phyloP scores from a whole-genome alignment of 2,113 vertebrate genomes.

The Cyanoderma ruficeps region DNA sequence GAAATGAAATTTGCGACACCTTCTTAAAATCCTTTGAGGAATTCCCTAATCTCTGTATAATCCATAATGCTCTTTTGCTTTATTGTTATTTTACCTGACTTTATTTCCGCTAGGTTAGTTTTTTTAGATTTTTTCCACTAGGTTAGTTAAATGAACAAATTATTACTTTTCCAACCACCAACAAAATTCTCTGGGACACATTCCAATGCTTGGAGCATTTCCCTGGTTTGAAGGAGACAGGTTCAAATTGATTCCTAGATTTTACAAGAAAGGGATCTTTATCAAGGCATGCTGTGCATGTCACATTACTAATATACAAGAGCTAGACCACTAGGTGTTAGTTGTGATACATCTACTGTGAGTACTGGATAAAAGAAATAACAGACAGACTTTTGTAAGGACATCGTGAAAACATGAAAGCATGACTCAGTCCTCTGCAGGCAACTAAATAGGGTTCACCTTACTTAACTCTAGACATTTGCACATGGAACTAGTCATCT shows the following conservation, averaged over 20 bases:
- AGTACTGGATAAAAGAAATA: neutral
- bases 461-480: neutral
- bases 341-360: neutral
- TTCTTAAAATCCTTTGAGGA: neutral
- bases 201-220: neutral
- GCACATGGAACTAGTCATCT: neutral
- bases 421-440: neutral
- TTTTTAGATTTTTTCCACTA: neutral
- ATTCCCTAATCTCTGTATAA: neutral
- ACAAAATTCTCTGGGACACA: neutral
- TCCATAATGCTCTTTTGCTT: fast-evolving
- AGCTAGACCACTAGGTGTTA: neutral
- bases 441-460: neutral
- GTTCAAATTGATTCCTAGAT: neutral
- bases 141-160: neutral
- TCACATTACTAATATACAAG: neutral
- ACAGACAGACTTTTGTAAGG: neutral
- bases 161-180: neutral
- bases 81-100: neutral
- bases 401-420: neutral
- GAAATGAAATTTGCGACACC: neutral
- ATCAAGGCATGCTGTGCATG: neutral
- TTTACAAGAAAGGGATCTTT: neutral
- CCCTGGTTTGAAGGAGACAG: neutral
- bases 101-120: neutral